Evolutionary conservation across 2,113 vertebrate species (phyloP), one percentile per base, ranked within the genome.

Genomic region (Chrysochloris asiatica): DNA sequence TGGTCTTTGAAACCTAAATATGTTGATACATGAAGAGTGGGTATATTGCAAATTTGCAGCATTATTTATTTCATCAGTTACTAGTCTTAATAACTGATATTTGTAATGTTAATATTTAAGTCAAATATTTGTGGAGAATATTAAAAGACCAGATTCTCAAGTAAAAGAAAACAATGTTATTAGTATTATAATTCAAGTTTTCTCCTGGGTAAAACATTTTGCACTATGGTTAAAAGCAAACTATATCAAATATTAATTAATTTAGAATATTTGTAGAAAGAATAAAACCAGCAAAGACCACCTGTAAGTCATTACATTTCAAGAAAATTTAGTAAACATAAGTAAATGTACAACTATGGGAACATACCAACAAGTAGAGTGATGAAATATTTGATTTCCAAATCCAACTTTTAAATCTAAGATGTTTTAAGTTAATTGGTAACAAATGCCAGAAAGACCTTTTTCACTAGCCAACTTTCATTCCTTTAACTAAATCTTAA

Each of bases 351-450:
- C 0, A 6, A 43, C 69, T 87, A 89, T 72, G 69, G 83, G 86
- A 92, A 59, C 84, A 81, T 82, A 92, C 83, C 65, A 92, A 78
- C 81, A 86, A 92, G 76, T 17, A 65, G 65, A 95, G 80, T 95
- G 89, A 89, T 90, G 90, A 96, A 95, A 89, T 90, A 92, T 81
- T 82, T 93, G 92, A 90, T 92, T 94, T 94, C 45, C 71, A 96
- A 95, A 94, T 94, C 63, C 93, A 89, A 91, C 48, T 95, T 94
- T 86, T 84, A 93, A 95, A 83, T 93, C 63, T 86, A 93, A 95
- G 85, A 92, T 95, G 87, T 96, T 95, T 96, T 94, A 91, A 93
- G 94, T 95, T 95, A 96, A 94, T 95, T 94, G 92, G 54, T 90
- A 94, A 95, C 83, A 92, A 95, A 93, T 72, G 83, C 73, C 89